Evolutionary conservation across 1,140 invertebrate genomes (phyloP).

Genomic region (Samia ricini): DNA sequence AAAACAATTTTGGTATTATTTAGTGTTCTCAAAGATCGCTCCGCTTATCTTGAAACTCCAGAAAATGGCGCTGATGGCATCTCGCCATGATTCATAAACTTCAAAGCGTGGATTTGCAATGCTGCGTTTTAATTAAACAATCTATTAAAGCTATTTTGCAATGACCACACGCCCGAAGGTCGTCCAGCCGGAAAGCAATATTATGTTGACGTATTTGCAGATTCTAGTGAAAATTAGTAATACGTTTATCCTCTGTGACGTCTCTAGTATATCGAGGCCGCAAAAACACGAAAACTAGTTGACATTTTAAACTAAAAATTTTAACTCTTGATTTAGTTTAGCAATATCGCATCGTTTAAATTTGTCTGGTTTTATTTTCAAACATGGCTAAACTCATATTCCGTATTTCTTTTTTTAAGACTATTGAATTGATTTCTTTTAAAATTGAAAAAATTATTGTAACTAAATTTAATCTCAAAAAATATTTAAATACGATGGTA

Average conservation of each 20-base stretch:
- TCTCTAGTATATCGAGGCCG: background rate
- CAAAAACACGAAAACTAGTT: background rate
- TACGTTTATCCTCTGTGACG: slow-evolving; percentile 10
- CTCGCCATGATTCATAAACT: slow-evolving; percentile 3
- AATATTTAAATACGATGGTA: too few relatives aligned
- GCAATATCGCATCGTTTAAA: background rate
- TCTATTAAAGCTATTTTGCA: slow-evolving; percentile 7
- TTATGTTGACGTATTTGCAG: slow-evolving; percentile 10
- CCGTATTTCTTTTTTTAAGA: too few relatives aligned
- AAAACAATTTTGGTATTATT: background rate
- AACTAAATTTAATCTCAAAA: too few relatives aligned
- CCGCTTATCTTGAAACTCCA: slow-evolving; percentile 5
- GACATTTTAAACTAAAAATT: background rate
- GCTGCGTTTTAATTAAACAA: background rate
- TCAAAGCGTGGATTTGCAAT: background rate
- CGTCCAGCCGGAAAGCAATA: background rate
- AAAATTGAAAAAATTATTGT: too few relatives aligned
- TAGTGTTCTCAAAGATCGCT: slow-evolving; percentile 2
- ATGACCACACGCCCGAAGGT: background rate
- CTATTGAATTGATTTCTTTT: too few relatives aligned
- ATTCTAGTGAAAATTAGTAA: slow-evolving; percentile 13
- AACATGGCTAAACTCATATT: background rate
- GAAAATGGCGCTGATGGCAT: background rate
- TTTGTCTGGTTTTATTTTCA: background rate
- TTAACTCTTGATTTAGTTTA: background rate